phyloP scores from a whole-genome alignment of 2,113 vertebrate species.

The Irena cyanogastra region DNA sequence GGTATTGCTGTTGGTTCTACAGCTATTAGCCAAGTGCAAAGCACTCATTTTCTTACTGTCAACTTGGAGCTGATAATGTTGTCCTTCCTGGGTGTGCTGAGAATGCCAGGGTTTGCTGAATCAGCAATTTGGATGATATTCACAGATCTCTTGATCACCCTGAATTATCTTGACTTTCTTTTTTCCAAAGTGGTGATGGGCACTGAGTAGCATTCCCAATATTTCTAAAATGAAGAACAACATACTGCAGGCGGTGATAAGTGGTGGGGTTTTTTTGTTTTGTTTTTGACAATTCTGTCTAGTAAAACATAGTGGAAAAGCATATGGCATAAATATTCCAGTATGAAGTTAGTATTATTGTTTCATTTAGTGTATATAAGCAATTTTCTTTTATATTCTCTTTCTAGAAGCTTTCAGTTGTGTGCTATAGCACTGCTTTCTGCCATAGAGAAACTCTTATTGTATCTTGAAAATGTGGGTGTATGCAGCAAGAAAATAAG shows the following conservation, averaged over 20 bases:
- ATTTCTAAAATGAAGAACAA: not conserved
- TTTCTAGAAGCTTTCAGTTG: not conserved
- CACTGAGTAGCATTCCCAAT: not conserved
- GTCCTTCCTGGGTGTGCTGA: not conserved
- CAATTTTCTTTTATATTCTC: not conserved
- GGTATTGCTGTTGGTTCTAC: not conserved
- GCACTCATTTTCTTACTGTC: not conserved
- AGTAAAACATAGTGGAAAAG: not conserved
- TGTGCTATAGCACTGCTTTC: not conserved
- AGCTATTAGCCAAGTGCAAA: not conserved
- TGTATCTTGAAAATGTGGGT: not conserved
- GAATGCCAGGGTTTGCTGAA: not conserved
- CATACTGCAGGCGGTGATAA: not conserved
- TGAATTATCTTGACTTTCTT: not conserved
- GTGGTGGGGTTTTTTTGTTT: rapidly evolving
- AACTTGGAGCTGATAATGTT: not conserved
- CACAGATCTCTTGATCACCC: not conserved
- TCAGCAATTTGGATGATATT: not conserved
- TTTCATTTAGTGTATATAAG: not conserved
- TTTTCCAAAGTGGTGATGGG: not conserved
- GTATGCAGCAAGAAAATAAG: not conserved
- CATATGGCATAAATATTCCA: not conserved
- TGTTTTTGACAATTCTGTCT: not conserved
- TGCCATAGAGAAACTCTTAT: not conserved
- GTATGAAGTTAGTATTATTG: not conserved